Base-by-base conservation (phyloP, 2,888 invertebrate species). In the Cabera pusaria region DNA sequence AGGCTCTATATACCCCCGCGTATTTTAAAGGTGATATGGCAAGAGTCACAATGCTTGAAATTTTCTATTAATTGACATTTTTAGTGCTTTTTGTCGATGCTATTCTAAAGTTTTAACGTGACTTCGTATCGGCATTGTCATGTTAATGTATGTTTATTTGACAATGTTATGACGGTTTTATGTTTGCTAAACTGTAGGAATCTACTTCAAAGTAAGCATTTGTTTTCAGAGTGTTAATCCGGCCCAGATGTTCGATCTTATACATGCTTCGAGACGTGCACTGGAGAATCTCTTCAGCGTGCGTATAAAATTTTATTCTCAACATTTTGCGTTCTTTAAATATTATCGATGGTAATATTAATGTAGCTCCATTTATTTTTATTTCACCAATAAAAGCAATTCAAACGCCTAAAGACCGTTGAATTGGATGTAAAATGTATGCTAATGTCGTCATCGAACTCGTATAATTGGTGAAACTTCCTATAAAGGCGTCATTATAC, bases 391-490 rank as follows among this genome's bases (percentile, higher is more conserved):
- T 80, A 81, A 82, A 84, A 78, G 65, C 72, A 57, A 77, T 83
- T 70, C 67, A 62, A 74, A 68, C 59, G 66, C 52, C 66, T 83
- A 78, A 78, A 75, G 64, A 61, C 58, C 70, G 66, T 71, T 69
- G 64, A 63, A 70, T 70, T 67, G 71, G 63, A 77, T 74, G 73
- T 67, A 70, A 82, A 82, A 80, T 81, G 71, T 84, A 84, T 84
- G 78, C 72, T 84, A 81, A 86, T 82, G 68, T 56, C 38, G 56
- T 58, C 61, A 44, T 56, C 59, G 61, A 66, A 54, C 59, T 60
- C 60, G 49, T 72, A 72, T 82, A 83, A 81, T 79, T 80, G 78
- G 59, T 69, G 61, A 69, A 79, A 83, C 78, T 82, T 85, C 82
- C 82, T 77, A 71, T 67, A 53, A 53, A 59, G 62, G 62, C 57